These are phyloP conservation scores for Ficedula albicollis DNA, from an alignment of 2,797 vertebrate species.

Conservation along the genomic window DNA sequence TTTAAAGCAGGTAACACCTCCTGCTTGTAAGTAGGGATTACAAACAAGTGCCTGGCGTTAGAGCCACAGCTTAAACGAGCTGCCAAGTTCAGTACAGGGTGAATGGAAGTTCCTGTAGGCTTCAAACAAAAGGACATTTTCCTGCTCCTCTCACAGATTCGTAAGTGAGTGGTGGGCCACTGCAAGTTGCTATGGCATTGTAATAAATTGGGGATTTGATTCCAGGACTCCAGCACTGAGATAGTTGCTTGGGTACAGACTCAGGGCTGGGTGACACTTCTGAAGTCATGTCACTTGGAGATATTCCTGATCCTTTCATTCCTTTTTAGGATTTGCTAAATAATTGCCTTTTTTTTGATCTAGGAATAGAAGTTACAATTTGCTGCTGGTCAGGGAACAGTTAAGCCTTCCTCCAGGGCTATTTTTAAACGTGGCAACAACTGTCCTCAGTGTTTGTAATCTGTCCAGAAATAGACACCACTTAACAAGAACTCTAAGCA, in stretches of 20 bases:
- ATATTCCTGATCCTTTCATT: neutral
- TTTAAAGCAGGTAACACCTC: conserved; percentile 28
- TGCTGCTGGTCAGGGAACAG: conserved; percentile 53
- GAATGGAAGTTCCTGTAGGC: neutral
- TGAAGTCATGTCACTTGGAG: neutral
- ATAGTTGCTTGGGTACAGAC: neutral
- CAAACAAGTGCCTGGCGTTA: neutral
- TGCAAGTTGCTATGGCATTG: fast-evolving
- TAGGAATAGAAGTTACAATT: conserved; percentile 28
- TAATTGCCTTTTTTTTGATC: conserved; percentile 24
- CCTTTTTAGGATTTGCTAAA: neutral
- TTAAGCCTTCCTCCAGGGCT: conserved; percentile 54
- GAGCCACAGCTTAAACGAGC: neutral
- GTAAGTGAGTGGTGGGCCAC: neutral
- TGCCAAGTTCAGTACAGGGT: neutral
- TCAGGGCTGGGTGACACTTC: neutral
- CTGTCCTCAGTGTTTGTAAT: conserved; percentile 52
- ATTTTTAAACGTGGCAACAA: conserved; percentile 74
- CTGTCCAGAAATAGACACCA: conserved; percentile 53
- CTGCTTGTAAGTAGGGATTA: conserved; percentile 39
- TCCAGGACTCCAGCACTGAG: fast-evolving
- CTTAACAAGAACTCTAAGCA: conserved; percentile 33
- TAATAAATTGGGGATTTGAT: neutral
- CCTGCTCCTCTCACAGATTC: neutral
- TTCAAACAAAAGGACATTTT: neutral